Conservation (phyloP, 2,113 vertebrate genomes). For the Pachyramphus minor region DNA sequence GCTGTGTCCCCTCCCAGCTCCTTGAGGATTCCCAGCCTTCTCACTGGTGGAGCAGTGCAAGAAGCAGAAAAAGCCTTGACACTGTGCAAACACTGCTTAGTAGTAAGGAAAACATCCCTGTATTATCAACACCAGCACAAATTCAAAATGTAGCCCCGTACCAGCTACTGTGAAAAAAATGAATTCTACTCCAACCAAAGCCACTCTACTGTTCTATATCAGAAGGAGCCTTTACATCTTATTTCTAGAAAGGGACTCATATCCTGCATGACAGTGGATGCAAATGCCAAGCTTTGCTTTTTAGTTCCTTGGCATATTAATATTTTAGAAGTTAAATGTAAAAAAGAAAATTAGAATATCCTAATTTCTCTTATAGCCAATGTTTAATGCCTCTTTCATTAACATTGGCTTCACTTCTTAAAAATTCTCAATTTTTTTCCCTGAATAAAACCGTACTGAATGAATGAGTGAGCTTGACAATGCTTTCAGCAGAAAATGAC, state of each 20-base stretch:
- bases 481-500: not conserved
- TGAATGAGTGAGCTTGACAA: not conserved
- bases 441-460: not conserved
- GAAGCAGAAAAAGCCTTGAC: not conserved
- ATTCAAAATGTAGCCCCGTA: not conserved
- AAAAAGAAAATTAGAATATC: not conserved
- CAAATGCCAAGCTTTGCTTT: not conserved
- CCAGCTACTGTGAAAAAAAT: not conserved
- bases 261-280: not conserved
- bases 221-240: not conserved
- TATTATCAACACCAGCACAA: not conserved
- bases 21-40: not conserved
- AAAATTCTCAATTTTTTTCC: not conserved
- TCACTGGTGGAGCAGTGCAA: fast-evolving
- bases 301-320: not conserved
- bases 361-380: not conserved
- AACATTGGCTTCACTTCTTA: not conserved
- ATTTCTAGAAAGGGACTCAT: not conserved
- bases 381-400: not conserved
- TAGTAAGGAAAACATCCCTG: not conserved
- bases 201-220: not conserved
- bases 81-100: not conserved
- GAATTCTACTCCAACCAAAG: not conserved
- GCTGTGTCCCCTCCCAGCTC: not conserved
- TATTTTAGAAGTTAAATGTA: not conserved